Evolutionary conservation across 2,113 vertebrate species (phyloP).

Genomic region (Speoplatyrhinus poulsoni): DNA sequence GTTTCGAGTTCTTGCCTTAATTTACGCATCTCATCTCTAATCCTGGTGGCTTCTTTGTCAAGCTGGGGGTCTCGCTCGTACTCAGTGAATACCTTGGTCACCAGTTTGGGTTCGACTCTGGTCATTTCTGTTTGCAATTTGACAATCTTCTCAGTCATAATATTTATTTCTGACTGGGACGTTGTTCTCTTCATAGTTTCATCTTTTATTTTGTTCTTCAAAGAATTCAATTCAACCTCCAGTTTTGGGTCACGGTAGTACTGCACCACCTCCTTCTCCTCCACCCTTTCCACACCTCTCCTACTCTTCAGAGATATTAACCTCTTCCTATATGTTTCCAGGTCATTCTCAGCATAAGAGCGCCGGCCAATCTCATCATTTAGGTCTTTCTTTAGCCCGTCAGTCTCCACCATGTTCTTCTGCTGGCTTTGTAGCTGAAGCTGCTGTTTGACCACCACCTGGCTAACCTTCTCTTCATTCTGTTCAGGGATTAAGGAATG

Average conservation of each 20-base stretch:
- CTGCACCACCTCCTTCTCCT: slow-evolving; percentile 93
- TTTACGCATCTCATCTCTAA: slow-evolving; percentile 79
- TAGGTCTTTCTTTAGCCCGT: slow-evolving; percentile 79
- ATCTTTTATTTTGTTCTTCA: slow-evolving; percentile 75
- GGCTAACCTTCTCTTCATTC: slow-evolving; percentile 81
- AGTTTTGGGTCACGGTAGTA: slow-evolving; percentile 89
- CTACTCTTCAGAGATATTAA: slow-evolving; percentile 84
- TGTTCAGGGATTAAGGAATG: slow-evolving; percentile 53
- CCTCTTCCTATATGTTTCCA: slow-evolving; percentile 80
- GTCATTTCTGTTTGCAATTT: slow-evolving; percentile 76
- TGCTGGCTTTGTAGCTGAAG: slow-evolving; percentile 73
- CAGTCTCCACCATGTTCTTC: slow-evolving; percentile 59
- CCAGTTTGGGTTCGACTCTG: slow-evolving; percentile 79
- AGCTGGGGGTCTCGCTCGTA: slow-evolving; percentile 87
- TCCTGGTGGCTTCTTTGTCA: slow-evolving; percentile 78
- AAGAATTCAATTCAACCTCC: slow-evolving; percentile 74
- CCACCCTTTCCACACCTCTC: slow-evolving; percentile 86
- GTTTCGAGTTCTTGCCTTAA: slow-evolving; percentile 74
- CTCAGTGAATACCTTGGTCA: slow-evolving; percentile 90
- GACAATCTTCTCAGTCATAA: slow-evolving; percentile 70
- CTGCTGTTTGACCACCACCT: slow-evolving; percentile 61
- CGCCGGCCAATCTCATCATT: slow-evolving; percentile 81
- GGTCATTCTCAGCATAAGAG: slow-evolving; percentile 74
- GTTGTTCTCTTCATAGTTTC: slow-evolving; percentile 74
- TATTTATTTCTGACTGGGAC: slow-evolving; percentile 77